Percentiles rank a stretch among this genome's conserved stretches.
phyloP scores from a whole-genome alignment of 2,113 vertebrate species.

The Pyrgilauda ruficollis region DNA sequence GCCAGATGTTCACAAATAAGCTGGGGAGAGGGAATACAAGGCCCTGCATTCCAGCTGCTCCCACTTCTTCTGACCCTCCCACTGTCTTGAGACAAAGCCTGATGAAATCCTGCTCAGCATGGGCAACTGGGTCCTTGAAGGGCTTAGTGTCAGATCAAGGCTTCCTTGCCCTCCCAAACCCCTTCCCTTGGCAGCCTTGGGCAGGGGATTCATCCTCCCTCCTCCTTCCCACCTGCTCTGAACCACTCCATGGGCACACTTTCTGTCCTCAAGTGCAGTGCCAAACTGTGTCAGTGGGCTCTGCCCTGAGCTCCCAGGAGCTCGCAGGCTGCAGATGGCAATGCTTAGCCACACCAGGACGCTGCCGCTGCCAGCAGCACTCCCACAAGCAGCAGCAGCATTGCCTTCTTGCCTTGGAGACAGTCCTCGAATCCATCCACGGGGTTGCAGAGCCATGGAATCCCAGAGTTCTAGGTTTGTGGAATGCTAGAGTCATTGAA shows the following conservation, averaged over 20 bases:
- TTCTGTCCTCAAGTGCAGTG: neutral
- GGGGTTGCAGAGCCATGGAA: neutral
- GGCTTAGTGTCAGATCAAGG: rapidly evolving
- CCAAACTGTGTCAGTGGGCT: neutral
- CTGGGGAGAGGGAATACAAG: neutral
- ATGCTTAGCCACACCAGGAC: neutral
- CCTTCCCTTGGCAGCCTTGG: neutral
- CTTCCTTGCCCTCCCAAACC: neutral
- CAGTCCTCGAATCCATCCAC: rapidly evolving
- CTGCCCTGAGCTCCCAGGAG: neutral
- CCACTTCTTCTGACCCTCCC: neutral
- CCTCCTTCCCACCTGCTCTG: neutral
- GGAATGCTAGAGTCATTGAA: neutral
- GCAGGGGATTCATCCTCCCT: neutral
- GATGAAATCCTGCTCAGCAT: neutral
- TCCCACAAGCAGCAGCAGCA: neutral
- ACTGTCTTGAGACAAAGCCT: neutral
- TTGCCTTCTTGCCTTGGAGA: neutral
- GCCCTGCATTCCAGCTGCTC: rapidly evolving
- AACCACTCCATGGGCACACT: rapidly evolving
- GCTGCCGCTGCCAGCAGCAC: neutral
- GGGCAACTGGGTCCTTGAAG: neutral
- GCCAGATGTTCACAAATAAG: rapidly evolving
- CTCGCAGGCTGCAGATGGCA: neutral
- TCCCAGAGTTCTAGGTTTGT: neutral